Conservation (phyloP, 2,113 vertebrate species). For the Dicrurus megarhynchus region DNA sequence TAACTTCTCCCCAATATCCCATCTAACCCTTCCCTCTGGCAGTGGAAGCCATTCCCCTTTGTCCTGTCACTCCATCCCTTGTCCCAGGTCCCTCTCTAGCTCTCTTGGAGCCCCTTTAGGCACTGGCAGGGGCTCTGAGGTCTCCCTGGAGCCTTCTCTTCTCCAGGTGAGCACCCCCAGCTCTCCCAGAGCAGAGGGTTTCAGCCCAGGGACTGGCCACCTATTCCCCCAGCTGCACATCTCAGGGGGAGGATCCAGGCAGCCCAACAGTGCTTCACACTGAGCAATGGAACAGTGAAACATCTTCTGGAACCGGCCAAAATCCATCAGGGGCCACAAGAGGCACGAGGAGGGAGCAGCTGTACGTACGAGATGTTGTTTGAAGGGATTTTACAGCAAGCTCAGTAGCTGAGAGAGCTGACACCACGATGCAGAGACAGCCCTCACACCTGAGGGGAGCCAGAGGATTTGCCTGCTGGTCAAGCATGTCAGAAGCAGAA, state of each 20-base stretch:
- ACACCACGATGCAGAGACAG: background rate
- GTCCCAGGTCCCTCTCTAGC: background rate
- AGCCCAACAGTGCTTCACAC: background rate
- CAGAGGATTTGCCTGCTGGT: background rate
- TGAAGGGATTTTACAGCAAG: background rate
- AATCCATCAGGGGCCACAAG: background rate
- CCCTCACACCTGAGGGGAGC: background rate
- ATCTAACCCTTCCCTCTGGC: fast-evolving
- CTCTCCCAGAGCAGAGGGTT: background rate
- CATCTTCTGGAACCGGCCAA: background rate
- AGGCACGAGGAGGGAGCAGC: background rate
- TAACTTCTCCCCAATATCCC: fast-evolving
- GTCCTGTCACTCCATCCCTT: background rate
- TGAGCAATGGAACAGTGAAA: background rate
- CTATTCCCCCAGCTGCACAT: background rate
- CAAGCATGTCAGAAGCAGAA: background rate
- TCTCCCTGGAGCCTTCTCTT: background rate
- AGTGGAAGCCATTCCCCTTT: fast-evolving
- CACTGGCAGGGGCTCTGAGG: fast-evolving
- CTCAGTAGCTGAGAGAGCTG: background rate
- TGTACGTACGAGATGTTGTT: background rate
- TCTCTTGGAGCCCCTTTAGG: background rate
- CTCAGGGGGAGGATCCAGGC: background rate
- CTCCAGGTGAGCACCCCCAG: background rate
- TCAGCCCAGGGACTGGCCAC: background rate